These are phyloP conservation scores for Pachyuromys duprasi DNA, from an alignment of 2,797 vertebrate genomes.

Conservation along the genomic window DNA sequence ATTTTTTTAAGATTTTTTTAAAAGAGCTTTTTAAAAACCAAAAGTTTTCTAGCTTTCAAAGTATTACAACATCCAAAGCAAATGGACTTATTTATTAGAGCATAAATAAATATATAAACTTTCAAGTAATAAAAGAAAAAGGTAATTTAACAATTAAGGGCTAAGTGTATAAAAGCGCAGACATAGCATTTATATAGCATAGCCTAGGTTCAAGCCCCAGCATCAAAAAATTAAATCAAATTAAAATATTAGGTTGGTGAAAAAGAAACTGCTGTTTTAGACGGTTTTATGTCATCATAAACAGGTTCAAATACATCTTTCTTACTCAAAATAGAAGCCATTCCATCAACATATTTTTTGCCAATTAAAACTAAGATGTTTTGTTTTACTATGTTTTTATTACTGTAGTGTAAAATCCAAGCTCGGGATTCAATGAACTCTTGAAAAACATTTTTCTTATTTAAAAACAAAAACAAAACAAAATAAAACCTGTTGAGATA, in stretches of 20 bases:
- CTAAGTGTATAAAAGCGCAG: neutral
- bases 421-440: neutral
- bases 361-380: neutral
- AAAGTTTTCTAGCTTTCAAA: slow-evolving; percentile 37
- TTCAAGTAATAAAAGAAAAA: slow-evolving; percentile 18
- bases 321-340: neutral
- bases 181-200: neutral
- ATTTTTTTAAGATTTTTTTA: slow-evolving; percentile 9
- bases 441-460: neutral
- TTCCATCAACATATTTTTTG: neutral
- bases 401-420: neutral
- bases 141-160: neutral
- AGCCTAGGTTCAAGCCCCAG: neutral
- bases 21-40: neutral
- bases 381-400: neutral
- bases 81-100: neutral
- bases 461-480: too few species aligned
- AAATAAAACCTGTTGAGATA: neutral
- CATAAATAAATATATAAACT: slow-evolving; percentile 10
- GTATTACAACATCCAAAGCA: slow-evolving; percentile 46
- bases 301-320: neutral
- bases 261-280: neutral
- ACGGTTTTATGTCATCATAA: neutral
- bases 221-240: neutral
- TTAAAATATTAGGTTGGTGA: neutral